Evolutionary conservation across 2,888 invertebrate genomes (phyloP).

Genomic region (Pseudeuparius sepicola): DNA sequence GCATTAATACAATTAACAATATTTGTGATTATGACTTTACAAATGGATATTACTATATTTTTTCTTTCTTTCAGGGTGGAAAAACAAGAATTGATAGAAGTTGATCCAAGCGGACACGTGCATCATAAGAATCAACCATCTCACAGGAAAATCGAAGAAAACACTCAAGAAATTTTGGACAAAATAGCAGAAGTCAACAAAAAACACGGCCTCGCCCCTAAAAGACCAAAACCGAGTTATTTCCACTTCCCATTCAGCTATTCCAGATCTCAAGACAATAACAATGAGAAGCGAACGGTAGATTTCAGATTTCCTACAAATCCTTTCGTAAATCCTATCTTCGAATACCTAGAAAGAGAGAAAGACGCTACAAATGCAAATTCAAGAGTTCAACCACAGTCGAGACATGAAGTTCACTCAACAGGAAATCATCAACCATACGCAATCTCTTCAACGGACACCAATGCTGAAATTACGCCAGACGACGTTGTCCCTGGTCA

Average conservation of each 20-base stretch:
- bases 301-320: slow-evolving; percentile 28
- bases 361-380: slow-evolving; percentile 10
- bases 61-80: slow-evolving; percentile 31
- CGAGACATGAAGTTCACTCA: slow-evolving; percentile 8
- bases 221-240: slow-evolving; percentile 25
- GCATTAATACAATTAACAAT: too few species aligned
- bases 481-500: slow-evolving; percentile 32
- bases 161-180: slow-evolving; percentile 42
- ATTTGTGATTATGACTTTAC: too few species aligned
- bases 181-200: slow-evolving; percentile 48
- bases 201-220: slow-evolving; percentile 36
- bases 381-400: slow-evolving; percentile 1
- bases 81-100: slow-evolving; percentile 27
- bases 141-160: slow-evolving; percentile 23
- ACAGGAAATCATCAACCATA: slow-evolving; percentile 16
- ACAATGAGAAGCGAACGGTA: slow-evolving; percentile 9
- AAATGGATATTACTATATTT: too few species aligned
- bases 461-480: slow-evolving; percentile 22
- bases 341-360: slow-evolving; percentile 30
- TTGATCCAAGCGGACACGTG: slow-evolving; percentile 13
- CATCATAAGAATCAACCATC: slow-evolving; percentile 10
- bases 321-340: slow-evolving; percentile 32
- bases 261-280: slow-evolving; percentile 23
- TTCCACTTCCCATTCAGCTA: slow-evolving; percentile 29
- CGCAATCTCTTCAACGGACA: slow-evolving; percentile 18